Evolutionary conservation across 2,113 vertebrate genomes (phyloP).

Genomic region (Cisticola juncidis): DNA sequence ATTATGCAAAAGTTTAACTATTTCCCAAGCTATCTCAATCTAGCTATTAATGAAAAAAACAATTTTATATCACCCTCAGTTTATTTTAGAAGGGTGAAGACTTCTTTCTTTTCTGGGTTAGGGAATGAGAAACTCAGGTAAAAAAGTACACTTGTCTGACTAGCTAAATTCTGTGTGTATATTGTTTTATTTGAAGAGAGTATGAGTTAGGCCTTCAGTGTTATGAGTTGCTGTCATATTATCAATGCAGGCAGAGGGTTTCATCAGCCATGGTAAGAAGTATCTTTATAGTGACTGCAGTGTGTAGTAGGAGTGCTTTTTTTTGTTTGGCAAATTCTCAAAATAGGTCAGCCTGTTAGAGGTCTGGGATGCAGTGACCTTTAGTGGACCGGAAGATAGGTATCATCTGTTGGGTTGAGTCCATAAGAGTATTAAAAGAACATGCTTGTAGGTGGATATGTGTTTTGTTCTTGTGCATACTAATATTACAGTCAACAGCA

Average conservation of each 20-base stretch:
- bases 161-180: neutral
- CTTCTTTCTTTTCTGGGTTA: neutral
- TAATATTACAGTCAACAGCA: neutral
- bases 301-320: neutral
- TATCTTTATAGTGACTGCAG: neutral
- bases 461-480: constrained; percentile 11
- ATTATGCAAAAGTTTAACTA: neutral
- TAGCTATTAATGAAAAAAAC: neutral
- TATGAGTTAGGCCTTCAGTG: neutral
- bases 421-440: constrained; percentile 18
- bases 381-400: constrained; percentile 22
- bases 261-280: neutral
- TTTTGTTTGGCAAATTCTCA: neutral
- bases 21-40: neutral
- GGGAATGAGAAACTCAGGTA: neutral
- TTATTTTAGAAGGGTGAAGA: neutral
- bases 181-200: neutral
- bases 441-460: neutral
- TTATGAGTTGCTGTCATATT: neutral
- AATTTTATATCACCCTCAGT: neutral
- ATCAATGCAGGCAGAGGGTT: neutral
- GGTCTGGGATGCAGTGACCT: constrained; percentile 8
- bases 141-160: neutral
- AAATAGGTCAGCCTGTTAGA: neutral
- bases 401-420: neutral